Evolutionary conservation across 1,140 invertebrate species (phyloP), one percentile per base, ranked within the genome.

Genomic region (Nebria ingens): DNA sequence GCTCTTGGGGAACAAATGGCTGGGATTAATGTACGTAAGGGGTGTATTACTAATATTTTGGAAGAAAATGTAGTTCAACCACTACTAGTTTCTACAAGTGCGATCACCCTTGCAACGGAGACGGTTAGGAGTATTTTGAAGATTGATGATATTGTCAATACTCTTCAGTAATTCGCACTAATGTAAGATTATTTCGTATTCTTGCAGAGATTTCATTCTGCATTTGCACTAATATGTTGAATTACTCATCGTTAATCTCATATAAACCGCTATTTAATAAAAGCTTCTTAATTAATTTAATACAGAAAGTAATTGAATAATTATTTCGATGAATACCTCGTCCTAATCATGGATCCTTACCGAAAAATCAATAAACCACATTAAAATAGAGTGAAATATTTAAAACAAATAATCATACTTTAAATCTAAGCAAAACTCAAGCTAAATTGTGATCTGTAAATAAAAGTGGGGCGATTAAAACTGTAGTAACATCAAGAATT

Each of bases 31-130:
- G 95, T 99, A 49, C 81, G 96, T 52, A 95, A 89, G 76, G 96
- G 97, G 51, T 82, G 84, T 55, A 94, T 99, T 58, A 96, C 94
- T 2, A 91, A 98, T 73, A 99, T 99, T 68, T 74, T 93, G 17
- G 91, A 96, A 56, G 97, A 99, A 73, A 93, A 96, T 76, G 97
- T 99, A 49, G 83, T 99, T 38, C 97, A 99, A 72, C 97, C 97
- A 9, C 76, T 99, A 57, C 79, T 99, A 61, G 97, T 99, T 15
- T 93, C 93, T 19, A 86, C 85, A 4, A 96, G 91, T 65, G 93
- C 95, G 19, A 87, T 99, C 56, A 93, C 85, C 54, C 81, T 99
- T 57, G 89, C 97, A 59, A 87, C 96, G 0, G 97, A 99, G 79
- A 98, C 94, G 53, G 93, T 99, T 53, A 83, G 95, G 54, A 93